Evolutionary conservation across 2,888 invertebrate species (phyloP), one percentile per base, ranked within the genome.

Genomic region (Meteorus cinctellus): DNA sequence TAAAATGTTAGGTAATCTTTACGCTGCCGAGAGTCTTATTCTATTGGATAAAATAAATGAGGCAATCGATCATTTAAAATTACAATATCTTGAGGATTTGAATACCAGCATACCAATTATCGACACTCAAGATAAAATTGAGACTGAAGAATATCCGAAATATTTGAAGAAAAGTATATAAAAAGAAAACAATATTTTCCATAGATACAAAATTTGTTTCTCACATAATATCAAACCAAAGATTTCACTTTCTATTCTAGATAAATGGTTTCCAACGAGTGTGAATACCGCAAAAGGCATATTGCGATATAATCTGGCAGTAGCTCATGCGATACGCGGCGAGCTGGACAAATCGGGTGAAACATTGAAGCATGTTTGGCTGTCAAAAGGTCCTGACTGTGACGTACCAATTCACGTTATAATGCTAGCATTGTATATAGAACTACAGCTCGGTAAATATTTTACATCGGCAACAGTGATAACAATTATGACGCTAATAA

Each of bases 1-100:
- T 84, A 93, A 91, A 88, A 92, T 96, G 82, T 91, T 98, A 84
- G 97, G 94, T 0, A 96, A 96, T 89, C 92, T 98, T 83, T 98
- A 98, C 89, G 95, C 96, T 70, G 97, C 97, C 0, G 97, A 98
- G 90, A 95, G 97, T 34, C 91, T 96, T 14, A 94, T 97, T 72
- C 93, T 95, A 83, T 90, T 96, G 86, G 96, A 97, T 86, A 93
- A 94, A 90, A 93, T 96, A 80, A 91, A 93, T 0, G 97, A 97
- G 89, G 97, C 97, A 1, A 92, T 96, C 14, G 94, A 95, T 75
- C 94, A 96, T 89, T 91, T 98, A 69, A 95, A 96, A 84, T 95
- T 94, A 1, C 94, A 94, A 69, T 93, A 93, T 89, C 92, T 96
- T 36, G 91, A 90, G 74, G 91, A 93, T 81, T 87, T 93, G 67